Conservation (phyloP, 2,797 vertebrate species). For the Malacoraja senta region DNA sequence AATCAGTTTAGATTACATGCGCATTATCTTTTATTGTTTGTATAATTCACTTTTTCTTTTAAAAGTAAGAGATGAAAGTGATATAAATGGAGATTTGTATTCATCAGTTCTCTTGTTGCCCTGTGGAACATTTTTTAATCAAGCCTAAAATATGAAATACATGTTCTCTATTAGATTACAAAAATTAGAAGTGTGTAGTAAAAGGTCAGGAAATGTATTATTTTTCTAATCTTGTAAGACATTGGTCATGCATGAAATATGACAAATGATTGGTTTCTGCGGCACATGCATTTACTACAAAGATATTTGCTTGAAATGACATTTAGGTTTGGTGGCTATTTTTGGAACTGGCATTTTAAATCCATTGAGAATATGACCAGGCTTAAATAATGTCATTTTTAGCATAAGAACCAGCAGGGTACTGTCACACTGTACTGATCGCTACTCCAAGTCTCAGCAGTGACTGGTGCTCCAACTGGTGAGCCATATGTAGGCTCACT, state of each 20-base stretch:
- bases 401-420: constrained; percentile 26
- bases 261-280: constrained; percentile 16
- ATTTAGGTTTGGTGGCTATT: constrained; percentile 37
- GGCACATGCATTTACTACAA: not conserved
- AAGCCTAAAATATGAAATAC: not conserved
- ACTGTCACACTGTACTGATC: constrained; percentile 28
- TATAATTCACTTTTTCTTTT: not conserved
- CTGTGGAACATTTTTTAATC: constrained; percentile 10
- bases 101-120: not conserved
- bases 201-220: constrained; percentile 38
- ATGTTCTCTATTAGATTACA: constrained; percentile 22
- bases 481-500: constrained; percentile 21
- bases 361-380: not conserved
- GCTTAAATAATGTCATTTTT: constrained; percentile 36
- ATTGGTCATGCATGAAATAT: constrained; percentile 26
- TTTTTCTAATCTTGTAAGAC: constrained; percentile 33
- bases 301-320: constrained; percentile 26
- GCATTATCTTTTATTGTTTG: not conserved
- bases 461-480: constrained; percentile 18
- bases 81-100: not conserved
- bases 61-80: not conserved
- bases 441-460: constrained; percentile 33
- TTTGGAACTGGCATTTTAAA: constrained; percentile 32
- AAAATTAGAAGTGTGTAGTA: constrained; percentile 17
- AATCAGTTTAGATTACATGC: constrained; percentile 3